Base-by-base conservation (phyloP, 2,888 invertebrate species). In the Frankliniella fusca region DNA sequence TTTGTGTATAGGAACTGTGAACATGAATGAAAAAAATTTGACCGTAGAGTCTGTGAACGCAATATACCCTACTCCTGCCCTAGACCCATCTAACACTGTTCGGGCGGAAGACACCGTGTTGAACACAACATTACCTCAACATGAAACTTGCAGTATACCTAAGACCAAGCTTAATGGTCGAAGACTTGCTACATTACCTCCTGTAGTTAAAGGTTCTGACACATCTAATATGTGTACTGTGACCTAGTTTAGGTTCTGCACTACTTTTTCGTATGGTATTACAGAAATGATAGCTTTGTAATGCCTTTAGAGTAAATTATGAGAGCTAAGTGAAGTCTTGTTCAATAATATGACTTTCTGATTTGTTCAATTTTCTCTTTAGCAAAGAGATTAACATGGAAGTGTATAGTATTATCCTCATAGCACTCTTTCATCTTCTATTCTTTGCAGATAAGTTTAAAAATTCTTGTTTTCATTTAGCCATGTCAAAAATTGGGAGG, bases 171-270 rank as follows among this genome's bases (percentile, higher is more conserved):
- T 96, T 70, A 89, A 90, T 84, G 93, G 92, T 81, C 90, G 92
- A 76, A 90, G 91, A 84, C 89, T 97, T 81, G 92, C 92, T 84
- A 91, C 93, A 85, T 91, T 93, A 85, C 94, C 95, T 5, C 93
- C 93, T 3, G 27, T 27, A 5, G 10, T 27, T n/a, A 76, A 76
- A 11, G 98, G 97, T 91, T 98, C 98, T 20, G 95, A 92, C 1
- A 98, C 96, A 87, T 95, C 93, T 86, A 91, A 92, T 20, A 97
- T 97, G 87, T 91, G 90, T 85, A 93, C 94, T 27, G 97, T 97
- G 94, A 98, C 96, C 85, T 94, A 93, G 88, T 38, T 38, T 2
- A 38, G 38, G 5, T 38, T 38, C 38, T 12, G 23, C 0, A 11
- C 12, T 76, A 23, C 20, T 1, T 8, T 70, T n/a, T 70, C 23